A percentile compares a stretch with the other conserved stretches of the same genome.
These are phyloP conservation scores for Petrocephalus sullivani DNA, from an alignment of 2,797 vertebrate genomes.

Conservation along the genomic window DNA sequence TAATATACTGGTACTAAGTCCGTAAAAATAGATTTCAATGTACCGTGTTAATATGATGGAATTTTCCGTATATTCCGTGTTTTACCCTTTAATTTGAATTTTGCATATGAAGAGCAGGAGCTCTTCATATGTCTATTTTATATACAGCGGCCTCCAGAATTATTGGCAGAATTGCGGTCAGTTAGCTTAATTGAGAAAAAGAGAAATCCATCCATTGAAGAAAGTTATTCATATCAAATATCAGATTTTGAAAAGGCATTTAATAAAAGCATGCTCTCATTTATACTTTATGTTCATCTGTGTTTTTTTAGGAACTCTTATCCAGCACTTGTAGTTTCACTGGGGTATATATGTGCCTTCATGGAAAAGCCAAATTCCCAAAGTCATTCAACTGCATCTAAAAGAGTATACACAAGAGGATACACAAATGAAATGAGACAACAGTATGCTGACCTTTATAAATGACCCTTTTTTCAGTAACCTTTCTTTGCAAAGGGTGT, in stretches of 20 bases:
- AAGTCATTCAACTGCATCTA: not conserved
- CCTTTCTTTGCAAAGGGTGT: not conserved
- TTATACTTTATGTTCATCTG: not conserved
- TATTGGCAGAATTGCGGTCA: not conserved
- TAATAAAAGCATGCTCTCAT: not conserved
- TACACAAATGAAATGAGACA: not conserved
- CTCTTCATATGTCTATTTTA: not conserved
- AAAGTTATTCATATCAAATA: not conserved
- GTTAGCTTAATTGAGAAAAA: not conserved
- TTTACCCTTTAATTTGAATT: no score
- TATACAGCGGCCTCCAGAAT: not conserved
- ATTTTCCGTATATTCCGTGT: no score
- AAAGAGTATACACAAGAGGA: not conserved
- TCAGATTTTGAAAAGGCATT: not conserved
- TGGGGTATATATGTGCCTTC: not conserved
- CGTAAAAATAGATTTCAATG: no score
- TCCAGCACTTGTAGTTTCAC: not conserved
- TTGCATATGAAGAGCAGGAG: no score
- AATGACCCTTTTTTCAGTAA: not conserved
- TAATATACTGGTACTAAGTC: no score
- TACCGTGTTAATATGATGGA: no score
- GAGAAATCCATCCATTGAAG: not conserved
- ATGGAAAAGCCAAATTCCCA: not conserved
- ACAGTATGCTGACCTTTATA: not conserved
- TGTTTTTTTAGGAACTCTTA: not conserved